These are phyloP conservation scores for Papilio demoleus DNA, from an alignment of 2,888 invertebrate genomes.

Conservation along the genomic window DNA sequence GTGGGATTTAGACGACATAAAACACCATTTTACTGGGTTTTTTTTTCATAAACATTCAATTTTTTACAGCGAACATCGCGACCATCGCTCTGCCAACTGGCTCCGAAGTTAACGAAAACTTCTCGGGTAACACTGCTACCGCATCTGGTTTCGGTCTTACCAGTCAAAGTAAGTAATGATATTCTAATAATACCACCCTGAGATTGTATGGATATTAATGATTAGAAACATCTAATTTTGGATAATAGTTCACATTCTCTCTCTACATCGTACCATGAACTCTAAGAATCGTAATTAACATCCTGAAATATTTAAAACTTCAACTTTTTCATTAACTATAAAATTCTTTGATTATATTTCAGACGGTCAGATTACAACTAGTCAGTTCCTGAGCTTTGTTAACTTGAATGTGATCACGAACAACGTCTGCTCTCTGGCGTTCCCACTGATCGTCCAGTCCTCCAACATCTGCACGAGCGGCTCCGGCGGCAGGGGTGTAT, in stretches of 20 bases:
- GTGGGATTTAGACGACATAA: too few relatives aligned
- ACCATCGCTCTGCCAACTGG: slow-evolving; percentile 48
- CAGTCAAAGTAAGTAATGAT: slow-evolving; percentile 37
- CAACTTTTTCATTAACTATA: too few relatives aligned
- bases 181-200: neutral
- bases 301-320: too few relatives aligned
- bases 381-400: slow-evolving; percentile 50
- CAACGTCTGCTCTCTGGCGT: slow-evolving; percentile 48
- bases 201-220: too few relatives aligned
- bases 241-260: too few relatives aligned
- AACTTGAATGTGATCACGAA: slow-evolving; percentile 59
- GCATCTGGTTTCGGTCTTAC: slow-evolving; percentile 62
- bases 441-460: slow-evolving; percentile 51
- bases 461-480: slow-evolving; percentile 56
- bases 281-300: neutral
- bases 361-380: slow-evolving; percentile 45
- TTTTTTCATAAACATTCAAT: neutral
- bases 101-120: slow-evolving; percentile 49
- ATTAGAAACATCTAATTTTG: too few relatives aligned
- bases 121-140: slow-evolving; percentile 50
- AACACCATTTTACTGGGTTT: too few relatives aligned
- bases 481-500: slow-evolving; percentile 49
- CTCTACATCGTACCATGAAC: neutral
- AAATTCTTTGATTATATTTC: slow-evolving; percentile 28
- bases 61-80: slow-evolving; percentile 42